Percentiles rank a stretch among this genome's conserved stretches.
These are phyloP conservation scores for Glyptemys insculpta DNA, from an alignment of 2,797 vertebrate species.

Conservation along the genomic window DNA sequence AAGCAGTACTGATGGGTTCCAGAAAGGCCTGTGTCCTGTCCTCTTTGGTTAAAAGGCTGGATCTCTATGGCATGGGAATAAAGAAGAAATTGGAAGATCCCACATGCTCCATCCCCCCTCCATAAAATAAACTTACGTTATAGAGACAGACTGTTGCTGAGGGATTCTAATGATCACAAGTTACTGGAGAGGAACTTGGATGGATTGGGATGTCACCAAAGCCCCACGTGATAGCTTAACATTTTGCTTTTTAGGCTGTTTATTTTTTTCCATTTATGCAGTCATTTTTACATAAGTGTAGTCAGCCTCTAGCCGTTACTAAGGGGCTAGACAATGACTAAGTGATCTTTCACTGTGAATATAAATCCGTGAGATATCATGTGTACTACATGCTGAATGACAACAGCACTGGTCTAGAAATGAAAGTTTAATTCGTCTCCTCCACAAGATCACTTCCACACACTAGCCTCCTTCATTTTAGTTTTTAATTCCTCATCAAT, in stretches of 20 bases:
- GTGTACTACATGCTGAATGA: not conserved
- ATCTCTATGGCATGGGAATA: not conserved
- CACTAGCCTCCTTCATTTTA: not conserved
- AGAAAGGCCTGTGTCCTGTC: not conserved
- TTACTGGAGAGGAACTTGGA: not conserved
- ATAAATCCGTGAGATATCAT: not conserved
- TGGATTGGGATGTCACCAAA: not conserved
- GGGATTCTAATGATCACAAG: not conserved
- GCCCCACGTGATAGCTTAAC: not conserved
- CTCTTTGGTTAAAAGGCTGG: not conserved
- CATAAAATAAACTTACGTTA: not conserved
- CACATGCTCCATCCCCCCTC: not conserved
- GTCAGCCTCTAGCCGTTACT: not conserved
- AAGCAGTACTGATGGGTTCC: not conserved
- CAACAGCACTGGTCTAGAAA: not conserved
- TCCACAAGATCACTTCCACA: not conserved
- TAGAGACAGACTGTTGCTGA: not conserved
- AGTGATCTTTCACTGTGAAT: not conserved
- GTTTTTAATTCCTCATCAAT: not conserved
- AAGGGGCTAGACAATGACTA: not conserved
- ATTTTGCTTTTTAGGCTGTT: not conserved
- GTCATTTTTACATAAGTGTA: not conserved
- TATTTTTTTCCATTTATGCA: not conserved
- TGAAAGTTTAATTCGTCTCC: not conserved
- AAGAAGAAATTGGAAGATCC: not conserved